Evolutionary conservation across 2,888 invertebrate species (phyloP).

Genomic region (Agriopis leucophaearia): DNA sequence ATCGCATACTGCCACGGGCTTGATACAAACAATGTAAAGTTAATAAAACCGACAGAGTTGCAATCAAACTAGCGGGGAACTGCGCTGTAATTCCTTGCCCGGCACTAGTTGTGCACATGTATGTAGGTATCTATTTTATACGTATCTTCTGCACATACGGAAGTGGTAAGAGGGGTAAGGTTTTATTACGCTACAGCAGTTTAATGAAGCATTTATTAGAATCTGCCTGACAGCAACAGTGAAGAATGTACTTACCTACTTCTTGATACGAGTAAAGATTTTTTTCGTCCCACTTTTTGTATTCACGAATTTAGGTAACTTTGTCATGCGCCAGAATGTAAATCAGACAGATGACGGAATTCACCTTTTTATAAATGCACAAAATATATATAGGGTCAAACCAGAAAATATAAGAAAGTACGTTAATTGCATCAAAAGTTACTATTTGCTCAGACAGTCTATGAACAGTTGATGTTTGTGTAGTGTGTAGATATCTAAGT

Average conservation of each 20-base stretch:
- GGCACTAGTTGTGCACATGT: not conserved
- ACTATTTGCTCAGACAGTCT: not conserved
- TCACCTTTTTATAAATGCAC: no score
- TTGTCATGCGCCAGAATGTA: no score
- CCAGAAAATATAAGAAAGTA: no score
- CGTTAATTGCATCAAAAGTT: no score
- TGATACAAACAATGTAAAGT: constrained; percentile 35
- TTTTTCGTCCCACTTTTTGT: no score
- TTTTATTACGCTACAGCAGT: not conserved
- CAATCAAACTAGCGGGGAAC: constrained; percentile 41
- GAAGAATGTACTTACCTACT: no score
- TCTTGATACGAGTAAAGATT: no score
- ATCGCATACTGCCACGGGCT: not conserved
- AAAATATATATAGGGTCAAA: no score
- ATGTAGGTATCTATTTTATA: not conserved
- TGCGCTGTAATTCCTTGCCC: constrained; percentile 27
- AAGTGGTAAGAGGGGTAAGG: not conserved
- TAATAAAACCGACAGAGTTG: constrained; percentile 44
- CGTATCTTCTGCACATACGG: constrained; percentile 6
- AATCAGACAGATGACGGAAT: no score
- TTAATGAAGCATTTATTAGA: not conserved
- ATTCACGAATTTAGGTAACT: no score
- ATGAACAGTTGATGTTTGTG: not conserved
- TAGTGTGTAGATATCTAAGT: constrained; percentile 39
- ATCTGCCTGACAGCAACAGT: no score